Percentiles rank a stretch among this genome's conserved stretches.
These are phyloP conservation scores for Catharus minimus DNA, from an alignment of 2,113 vertebrate genomes.

Conservation along the genomic window DNA sequence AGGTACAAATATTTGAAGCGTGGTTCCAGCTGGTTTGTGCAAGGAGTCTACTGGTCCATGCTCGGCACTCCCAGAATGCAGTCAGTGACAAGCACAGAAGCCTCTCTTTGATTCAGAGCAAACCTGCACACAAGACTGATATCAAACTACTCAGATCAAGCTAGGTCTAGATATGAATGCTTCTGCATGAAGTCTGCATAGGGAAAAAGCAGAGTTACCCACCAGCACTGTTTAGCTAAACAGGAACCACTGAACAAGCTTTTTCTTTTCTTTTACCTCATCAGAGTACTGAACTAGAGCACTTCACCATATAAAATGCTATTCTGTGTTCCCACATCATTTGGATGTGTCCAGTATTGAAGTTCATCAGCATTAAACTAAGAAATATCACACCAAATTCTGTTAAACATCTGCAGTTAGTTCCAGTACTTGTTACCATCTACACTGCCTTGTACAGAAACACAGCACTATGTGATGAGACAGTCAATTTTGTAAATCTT, in stretches of 20 bases:
- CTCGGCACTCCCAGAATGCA: accelerated
- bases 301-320: not conserved
- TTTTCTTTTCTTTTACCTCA: not conserved
- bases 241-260: accelerated
- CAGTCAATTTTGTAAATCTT: not conserved
- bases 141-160: not conserved
- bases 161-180: not conserved
- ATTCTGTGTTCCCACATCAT: not conserved
- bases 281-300: not conserved
- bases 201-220: not conserved
- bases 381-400: not conserved
- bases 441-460: not conserved
- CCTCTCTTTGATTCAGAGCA: not conserved
- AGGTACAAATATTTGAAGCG: not conserved
- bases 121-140: not conserved
- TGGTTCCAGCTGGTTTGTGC: not conserved
- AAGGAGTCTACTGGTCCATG: accelerated
- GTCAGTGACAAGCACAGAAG: not conserved
- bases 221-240: not conserved
- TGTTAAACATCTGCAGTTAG: not conserved
- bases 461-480: not conserved
- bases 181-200: not conserved
- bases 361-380: not conserved
- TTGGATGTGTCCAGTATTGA: not conserved
- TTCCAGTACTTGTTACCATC: not conserved